These are phyloP conservation scores for Cephus pulcher DNA, from an alignment of 2,888 invertebrate species.

Conservation along the genomic window DNA sequence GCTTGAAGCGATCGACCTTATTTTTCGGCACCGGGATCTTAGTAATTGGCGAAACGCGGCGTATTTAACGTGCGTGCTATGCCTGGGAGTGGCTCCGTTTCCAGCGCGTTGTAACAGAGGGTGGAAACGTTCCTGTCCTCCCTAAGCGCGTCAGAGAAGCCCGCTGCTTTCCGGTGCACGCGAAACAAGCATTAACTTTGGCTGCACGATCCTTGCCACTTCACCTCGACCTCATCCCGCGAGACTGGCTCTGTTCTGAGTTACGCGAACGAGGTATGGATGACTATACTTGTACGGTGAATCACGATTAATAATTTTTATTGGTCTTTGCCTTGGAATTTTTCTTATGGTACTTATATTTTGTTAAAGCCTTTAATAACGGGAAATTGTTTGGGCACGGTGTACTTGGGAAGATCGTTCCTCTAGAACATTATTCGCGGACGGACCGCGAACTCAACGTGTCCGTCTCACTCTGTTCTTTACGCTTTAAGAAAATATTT, in stretches of 20 bases:
- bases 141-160: slow-evolving; percentile 35
- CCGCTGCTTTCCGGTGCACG: slow-evolving; percentile 54
- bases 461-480: not conserved
- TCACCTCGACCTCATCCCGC: slow-evolving; percentile 13
- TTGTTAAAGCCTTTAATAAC: not conserved
- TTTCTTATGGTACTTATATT: not conserved
- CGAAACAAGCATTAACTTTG: slow-evolving; percentile 58
- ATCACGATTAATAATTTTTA: not conserved
- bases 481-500: not conserved
- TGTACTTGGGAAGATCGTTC: not conserved
- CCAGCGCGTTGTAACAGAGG: slow-evolving; percentile 19
- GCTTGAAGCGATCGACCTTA: not conserved
- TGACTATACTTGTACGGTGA: not conserved
- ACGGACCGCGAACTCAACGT: not conserved
- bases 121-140: slow-evolving; percentile 28
- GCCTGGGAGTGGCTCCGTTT: slow-evolving; percentile 47
- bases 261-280: not conserved
- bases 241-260: not conserved
- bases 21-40: not conserved
- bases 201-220: slow-evolving; percentile 24
- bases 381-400: no score
- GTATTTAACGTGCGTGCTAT: slow-evolving; percentile 50
- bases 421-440: not conserved
- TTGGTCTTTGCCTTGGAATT: not conserved
- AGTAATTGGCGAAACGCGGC: slow-evolving; percentile 38